phyloP scores from a whole-genome alignment of 2,797 vertebrate genomes.

The Eptatretus atami region DNA sequence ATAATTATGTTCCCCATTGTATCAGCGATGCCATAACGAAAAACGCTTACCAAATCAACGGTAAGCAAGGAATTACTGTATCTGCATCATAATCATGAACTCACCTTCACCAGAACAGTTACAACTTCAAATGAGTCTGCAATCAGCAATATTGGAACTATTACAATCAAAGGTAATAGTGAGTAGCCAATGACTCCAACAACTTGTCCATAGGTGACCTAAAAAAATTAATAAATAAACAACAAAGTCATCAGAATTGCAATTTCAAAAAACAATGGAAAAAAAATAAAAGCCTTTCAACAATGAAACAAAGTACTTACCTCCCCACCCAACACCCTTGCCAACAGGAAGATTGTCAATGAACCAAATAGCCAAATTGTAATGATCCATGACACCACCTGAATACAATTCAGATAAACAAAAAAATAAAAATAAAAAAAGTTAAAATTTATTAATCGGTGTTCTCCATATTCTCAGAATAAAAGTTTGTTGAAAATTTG shows the following conservation, averaged over 20 bases:
- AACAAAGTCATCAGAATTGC: background rate
- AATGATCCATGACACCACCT: constrained; percentile 98
- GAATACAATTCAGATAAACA: constrained; percentile 8
- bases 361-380: constrained; percentile 99
- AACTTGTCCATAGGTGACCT: constrained; percentile 92
- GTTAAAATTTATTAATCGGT: background rate
- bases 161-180: constrained; percentile 76
- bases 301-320: constrained; percentile 19
- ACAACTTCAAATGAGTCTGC: constrained; percentile 59
- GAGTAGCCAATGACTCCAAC: constrained; percentile 96
- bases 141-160: constrained; percentile 58
- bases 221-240: constrained; percentile 7
- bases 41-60: too few relatives aligned
- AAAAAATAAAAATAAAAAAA: constrained; percentile 1
- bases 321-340: constrained; percentile 83
- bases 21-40: too few relatives aligned
- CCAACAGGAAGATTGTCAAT: constrained; percentile 71
- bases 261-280: background rate
- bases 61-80: too few relatives aligned
- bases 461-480: too few relatives aligned
- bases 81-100: constrained; percentile 10
- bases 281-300: constrained; percentile 6
- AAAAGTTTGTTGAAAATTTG: too few relatives aligned
- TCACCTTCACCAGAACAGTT: constrained; percentile 70
- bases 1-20: too few relatives aligned